These are phyloP conservation scores for Conus betulinus DNA, from an alignment of 1,140 invertebrate genomes.

Conservation along the genomic window DNA sequence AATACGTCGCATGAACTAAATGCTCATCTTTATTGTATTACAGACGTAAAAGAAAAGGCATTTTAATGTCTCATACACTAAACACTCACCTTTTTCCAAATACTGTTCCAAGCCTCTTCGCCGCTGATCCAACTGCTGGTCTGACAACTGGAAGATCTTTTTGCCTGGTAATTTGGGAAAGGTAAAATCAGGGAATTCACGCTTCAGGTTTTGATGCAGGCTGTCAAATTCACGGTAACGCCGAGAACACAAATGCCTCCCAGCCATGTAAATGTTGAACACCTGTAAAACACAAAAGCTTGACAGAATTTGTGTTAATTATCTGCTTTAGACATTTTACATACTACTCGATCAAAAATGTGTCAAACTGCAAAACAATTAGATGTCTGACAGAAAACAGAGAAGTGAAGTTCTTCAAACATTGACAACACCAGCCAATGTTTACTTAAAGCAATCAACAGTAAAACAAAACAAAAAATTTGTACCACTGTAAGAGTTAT, in stretches of 20 bases:
- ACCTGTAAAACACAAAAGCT: slow-evolving; percentile 78
- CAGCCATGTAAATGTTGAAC: slow-evolving; percentile 99
- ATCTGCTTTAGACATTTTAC: too few relatives aligned
- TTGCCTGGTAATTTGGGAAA: slow-evolving; percentile 99
- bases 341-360: too few relatives aligned
- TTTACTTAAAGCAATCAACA: too few relatives aligned
- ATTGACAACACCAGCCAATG: too few relatives aligned
- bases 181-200: slow-evolving; percentile 97
- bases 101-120: slow-evolving; percentile 97
- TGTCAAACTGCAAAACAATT: too few relatives aligned
- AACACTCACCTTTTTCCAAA: slow-evolving; percentile 86
- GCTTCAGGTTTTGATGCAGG: slow-evolving; percentile 92
- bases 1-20: neutral
- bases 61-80: too few relatives aligned
- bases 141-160: slow-evolving; percentile 97
- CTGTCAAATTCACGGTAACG: slow-evolving; percentile 97
- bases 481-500: too few relatives aligned
- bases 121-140: slow-evolving; percentile 96
- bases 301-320: neutral
- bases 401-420: too few relatives aligned
- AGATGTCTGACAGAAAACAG: too few relatives aligned
- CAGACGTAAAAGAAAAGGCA: neutral
- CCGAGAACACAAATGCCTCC: slow-evolving; percentile 95
- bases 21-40: neutral
- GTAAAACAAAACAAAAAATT: too few relatives aligned